Evolutionary conservation across 2,113 vertebrate genomes (phyloP).

Genomic region (Dissostichus mawsoni): DNA sequence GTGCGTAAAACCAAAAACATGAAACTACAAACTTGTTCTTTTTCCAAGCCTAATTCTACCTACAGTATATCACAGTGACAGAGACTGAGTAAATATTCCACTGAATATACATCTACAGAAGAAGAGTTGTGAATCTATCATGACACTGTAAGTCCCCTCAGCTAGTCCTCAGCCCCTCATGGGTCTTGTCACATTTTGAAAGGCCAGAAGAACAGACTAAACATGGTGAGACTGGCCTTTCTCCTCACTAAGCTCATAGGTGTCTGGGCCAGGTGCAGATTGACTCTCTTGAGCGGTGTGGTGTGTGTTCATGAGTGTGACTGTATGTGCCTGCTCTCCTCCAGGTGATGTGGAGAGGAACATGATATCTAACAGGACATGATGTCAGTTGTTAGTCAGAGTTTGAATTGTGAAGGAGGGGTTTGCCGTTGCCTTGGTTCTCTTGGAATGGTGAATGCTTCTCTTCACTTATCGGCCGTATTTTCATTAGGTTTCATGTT

Average conservation of each 20-base stretch:
- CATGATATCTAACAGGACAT: conserved; percentile 51
- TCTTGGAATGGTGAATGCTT: conserved; percentile 69
- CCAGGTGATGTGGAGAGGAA: conserved; percentile 61
- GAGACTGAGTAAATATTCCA: conserved; percentile 68
- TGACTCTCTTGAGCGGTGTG: conserved; percentile 17
- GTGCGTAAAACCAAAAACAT: conserved; percentile 31
- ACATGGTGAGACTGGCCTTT: conserved; percentile 80
- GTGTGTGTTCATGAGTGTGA: conserved; percentile 2
- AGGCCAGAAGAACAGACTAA: conserved; percentile 81
- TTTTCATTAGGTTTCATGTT: conserved; percentile 70
- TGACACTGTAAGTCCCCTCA: conserved; percentile 65
- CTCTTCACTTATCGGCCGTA: conserved; percentile 54
- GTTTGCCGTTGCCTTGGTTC: conserved; percentile 40
- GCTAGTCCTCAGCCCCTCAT: conserved; percentile 68
- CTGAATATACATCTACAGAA: conserved; percentile 56
- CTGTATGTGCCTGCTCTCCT: conserved; percentile 15
- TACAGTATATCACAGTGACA: conserved; percentile 67
- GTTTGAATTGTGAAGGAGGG: conserved; percentile 34
- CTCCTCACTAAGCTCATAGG: conserved; percentile 73
- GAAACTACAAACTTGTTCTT: conserved; percentile 34
- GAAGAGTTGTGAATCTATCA: conserved; percentile 66
- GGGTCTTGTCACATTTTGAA: conserved; percentile 80
- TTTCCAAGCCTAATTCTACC: conserved; percentile 33
- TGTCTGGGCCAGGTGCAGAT: conserved; percentile 75
- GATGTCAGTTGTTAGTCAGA: conserved; percentile 59